Evolutionary conservation across 1,140 invertebrate species (phyloP).

Genomic region (Cryptotermes secundus): DNA sequence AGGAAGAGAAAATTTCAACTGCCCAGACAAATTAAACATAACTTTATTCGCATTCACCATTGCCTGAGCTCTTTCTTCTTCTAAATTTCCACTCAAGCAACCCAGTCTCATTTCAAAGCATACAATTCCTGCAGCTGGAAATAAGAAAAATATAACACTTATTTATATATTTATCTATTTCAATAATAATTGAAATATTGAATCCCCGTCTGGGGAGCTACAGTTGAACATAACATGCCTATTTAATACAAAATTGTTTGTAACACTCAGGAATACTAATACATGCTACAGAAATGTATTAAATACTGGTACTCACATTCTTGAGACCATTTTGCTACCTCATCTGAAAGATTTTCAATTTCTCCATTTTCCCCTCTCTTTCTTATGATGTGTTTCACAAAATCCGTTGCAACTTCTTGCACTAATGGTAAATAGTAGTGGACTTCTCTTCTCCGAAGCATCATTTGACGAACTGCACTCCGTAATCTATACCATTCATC

Average conservation of each 20-base stretch:
- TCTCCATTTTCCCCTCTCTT: slow-evolving; percentile 37
- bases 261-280: not conserved
- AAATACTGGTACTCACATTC: slow-evolving; percentile 38
- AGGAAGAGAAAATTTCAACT: slow-evolving; percentile 50
- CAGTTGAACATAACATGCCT: no score
- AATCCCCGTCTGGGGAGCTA: no score
- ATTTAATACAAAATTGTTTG: no score
- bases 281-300: not conserved
- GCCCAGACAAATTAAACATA: slow-evolving; percentile 48
- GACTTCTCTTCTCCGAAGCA: slow-evolving; percentile 51
- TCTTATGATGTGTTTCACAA: slow-evolving; percentile 44
- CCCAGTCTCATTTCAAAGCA: slow-evolving; percentile 53
- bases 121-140: slow-evolving; percentile 53
- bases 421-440: slow-evolving; percentile 48
- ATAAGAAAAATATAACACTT: slow-evolving; percentile 42
- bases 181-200: no score
- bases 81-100: slow-evolving; percentile 43
- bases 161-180: no score
- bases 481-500: slow-evolving; percentile 54
- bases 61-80: slow-evolving; percentile 41
- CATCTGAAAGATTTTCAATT: slow-evolving; percentile 39
- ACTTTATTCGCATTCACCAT: slow-evolving; percentile 50
- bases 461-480: slow-evolving; percentile 49
- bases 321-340: slow-evolving; percentile 46
- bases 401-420: slow-evolving; percentile 47